These are phyloP conservation scores for Eubasilissa regina DNA, from an alignment of 1,140 invertebrate species.

Conservation along the genomic window DNA sequence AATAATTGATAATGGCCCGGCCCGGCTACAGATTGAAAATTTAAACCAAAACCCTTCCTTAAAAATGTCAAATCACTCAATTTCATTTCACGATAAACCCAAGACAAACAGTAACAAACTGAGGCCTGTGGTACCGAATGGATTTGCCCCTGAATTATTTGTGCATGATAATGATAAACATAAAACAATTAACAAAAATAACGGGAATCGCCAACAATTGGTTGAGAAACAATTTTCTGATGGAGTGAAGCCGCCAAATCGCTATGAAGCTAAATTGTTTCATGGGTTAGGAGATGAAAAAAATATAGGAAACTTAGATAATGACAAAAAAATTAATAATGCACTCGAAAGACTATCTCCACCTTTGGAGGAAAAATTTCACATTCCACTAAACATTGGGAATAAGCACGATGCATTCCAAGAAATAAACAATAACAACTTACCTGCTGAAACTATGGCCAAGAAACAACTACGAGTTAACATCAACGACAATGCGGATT, in stretches of 20 bases:
- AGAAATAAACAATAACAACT: constrained; percentile 15
- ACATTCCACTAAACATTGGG: background rate
- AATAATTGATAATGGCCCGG: background rate
- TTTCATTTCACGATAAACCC: background rate
- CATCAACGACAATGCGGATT: constrained; percentile 8
- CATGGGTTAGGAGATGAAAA: constrained; percentile 1
- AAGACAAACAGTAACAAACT: background rate
- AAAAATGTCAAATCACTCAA: constrained; percentile 1
- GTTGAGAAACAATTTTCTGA: background rate
- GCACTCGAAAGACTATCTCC: background rate
- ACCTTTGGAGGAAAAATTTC: constrained; percentile 7
- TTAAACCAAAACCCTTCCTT: background rate
- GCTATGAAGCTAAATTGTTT: constrained; percentile 15
- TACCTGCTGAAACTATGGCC: background rate
- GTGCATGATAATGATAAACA: background rate
- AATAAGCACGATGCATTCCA: constrained; percentile 3
- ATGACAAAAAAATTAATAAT: constrained; percentile 13
- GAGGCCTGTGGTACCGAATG: constrained; percentile 1
- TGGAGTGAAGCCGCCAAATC: constrained; percentile 6
- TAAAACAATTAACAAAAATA: background rate
- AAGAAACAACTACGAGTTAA: background rate
- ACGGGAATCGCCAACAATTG: background rate
- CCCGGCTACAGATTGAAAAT: background rate
- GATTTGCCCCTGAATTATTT: constrained; percentile 10
- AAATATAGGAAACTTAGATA: background rate